These are phyloP conservation scores for Chromoteleia sp. DNA, from an alignment of 2,888 invertebrate genomes.

Conservation along the genomic window DNA sequence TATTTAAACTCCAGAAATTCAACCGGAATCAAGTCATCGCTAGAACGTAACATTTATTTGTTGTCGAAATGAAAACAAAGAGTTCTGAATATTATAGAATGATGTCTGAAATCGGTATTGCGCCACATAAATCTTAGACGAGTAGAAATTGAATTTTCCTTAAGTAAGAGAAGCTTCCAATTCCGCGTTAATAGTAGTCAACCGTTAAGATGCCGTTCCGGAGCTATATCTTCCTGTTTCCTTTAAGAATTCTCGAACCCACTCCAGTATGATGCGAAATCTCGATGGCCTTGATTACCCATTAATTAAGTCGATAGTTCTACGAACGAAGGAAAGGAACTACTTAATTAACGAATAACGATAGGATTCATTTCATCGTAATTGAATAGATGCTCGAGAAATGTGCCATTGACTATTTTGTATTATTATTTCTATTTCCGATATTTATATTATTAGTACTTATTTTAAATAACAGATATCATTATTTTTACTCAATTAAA, in stretches of 20 bases:
- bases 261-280: conserved; percentile 26
- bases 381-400: conserved; percentile 38
- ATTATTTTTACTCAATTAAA: no score
- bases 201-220: conserved; percentile 33
- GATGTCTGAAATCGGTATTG: conserved; percentile 9
- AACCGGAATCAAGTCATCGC: conserved; percentile 12
- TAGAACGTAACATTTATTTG: not conserved
- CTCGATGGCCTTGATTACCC: conserved; percentile 60
- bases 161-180: conserved; percentile 24
- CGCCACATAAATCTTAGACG: conserved; percentile 18
- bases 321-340: conserved; percentile 58
- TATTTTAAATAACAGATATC: no score
- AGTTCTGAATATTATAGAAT: not conserved
- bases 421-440: not conserved
- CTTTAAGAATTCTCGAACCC: conserved; percentile 31
- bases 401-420: not conserved
- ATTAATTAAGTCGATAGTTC: conserved; percentile 70
- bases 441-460: no score
- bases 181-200: conserved; percentile 44
- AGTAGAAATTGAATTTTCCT: conserved; percentile 30
- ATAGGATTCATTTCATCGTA: conserved; percentile 35
- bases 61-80: conserved; percentile 1
- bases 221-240: conserved; percentile 39
- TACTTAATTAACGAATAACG: conserved; percentile 72
- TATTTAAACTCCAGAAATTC: not conserved